These are phyloP conservation scores for Pomacea canaliculata DNA, from an alignment of 2,888 invertebrate species.

Conservation along the genomic window DNA sequence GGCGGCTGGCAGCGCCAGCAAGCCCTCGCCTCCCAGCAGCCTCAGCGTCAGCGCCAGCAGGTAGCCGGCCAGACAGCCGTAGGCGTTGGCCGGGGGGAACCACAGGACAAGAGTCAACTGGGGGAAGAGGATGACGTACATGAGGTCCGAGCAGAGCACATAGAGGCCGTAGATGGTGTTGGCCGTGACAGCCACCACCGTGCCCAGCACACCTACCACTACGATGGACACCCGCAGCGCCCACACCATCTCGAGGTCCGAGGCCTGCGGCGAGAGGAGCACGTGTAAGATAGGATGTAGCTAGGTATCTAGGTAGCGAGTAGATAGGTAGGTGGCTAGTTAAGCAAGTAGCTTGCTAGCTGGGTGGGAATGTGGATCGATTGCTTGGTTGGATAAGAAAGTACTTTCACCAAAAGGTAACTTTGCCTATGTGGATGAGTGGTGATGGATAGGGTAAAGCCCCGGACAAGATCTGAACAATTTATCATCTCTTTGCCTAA, in stretches of 20 bases:
- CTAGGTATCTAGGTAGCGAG: neutral
- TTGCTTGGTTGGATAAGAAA: too few species aligned
- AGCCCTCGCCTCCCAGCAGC: conserved; percentile 87
- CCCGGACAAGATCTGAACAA: too few species aligned
- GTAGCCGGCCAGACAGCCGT: conserved; percentile 58
- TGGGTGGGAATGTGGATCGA: too few species aligned
- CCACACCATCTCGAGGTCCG: conserved; percentile 46
- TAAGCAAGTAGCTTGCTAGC: too few species aligned
- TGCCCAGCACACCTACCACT: conserved; percentile 38
- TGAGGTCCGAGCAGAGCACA: conserved; percentile 47
- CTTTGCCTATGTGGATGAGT: too few species aligned
- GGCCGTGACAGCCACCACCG: conserved; percentile 42
- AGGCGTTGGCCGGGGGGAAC: conserved; percentile 40
- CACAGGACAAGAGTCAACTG: conserved; percentile 49
- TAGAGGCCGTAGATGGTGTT: conserved; percentile 48
- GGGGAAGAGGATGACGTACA: conserved; percentile 52
- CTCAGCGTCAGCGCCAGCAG: conserved; percentile 83
- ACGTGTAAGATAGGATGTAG: neutral
- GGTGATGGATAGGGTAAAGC: too few species aligned
- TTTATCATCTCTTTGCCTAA: too few species aligned
- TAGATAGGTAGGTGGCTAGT: neutral
- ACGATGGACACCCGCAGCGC: conserved; percentile 44
- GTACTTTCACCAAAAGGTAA: too few species aligned
- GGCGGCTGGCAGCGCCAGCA: conserved; percentile 75
- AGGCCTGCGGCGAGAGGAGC: conserved; percentile 37